Conservation (phyloP, 2,797 vertebrate species). For the Mormyrops attenuatus region DNA sequence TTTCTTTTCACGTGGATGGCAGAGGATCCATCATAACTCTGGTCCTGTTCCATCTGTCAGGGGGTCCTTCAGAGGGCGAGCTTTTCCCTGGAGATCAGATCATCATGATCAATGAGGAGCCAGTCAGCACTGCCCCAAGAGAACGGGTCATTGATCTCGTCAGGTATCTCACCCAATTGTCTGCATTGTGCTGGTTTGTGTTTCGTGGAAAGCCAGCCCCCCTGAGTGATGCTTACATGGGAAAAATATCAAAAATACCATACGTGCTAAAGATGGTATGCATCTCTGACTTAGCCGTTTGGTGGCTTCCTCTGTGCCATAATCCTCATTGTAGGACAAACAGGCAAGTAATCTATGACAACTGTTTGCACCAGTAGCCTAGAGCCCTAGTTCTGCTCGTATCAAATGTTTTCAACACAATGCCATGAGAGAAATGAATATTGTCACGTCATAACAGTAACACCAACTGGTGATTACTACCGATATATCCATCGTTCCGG, state of each 20-base stretch:
- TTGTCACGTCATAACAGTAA: background rate
- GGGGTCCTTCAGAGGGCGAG: conserved; percentile 89
- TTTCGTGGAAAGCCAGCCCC: background rate
- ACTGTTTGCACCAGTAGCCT: background rate
- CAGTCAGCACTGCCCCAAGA: conserved; percentile 82
- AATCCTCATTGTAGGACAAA: background rate
- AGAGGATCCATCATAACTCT: conserved; percentile 35
- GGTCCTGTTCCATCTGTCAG: conserved; percentile 40
- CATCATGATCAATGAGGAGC: conserved; percentile 91
- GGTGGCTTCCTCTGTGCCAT: background rate
- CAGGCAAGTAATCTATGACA: background rate
- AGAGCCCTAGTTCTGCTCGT: background rate
- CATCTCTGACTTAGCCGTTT: background rate
- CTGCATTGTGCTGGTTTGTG: background rate
- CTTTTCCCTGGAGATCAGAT: conserved; percentile 91
- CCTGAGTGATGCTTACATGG: background rate
- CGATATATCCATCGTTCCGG: background rate
- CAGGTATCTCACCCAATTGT: conserved; percentile 62
- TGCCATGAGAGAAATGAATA: background rate
- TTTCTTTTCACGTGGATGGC: background rate
- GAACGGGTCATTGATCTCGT: conserved; percentile 94
- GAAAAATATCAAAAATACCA: background rate
- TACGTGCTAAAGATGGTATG: background rate
- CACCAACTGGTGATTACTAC: background rate
- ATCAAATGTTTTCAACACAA: background rate